A percentile compares a stretch with the other conserved stretches of the same genome.
Evolutionary conservation across 2,888 invertebrate species (phyloP).

Genomic region (Pachydiplax longipennis): DNA sequence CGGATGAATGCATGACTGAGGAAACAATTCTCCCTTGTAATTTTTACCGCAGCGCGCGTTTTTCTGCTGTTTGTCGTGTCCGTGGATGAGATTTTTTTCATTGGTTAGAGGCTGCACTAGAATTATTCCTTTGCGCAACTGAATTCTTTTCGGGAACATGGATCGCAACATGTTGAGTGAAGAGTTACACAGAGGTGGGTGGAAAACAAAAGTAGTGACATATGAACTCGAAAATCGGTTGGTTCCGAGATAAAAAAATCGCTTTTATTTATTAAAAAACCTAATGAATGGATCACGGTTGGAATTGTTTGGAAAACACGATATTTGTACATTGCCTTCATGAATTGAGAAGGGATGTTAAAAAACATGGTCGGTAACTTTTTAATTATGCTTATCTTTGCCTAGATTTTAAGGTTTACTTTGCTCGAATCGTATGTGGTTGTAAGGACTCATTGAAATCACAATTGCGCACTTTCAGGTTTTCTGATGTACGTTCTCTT

Average conservation of each 20-base stretch:
- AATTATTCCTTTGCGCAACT: neutral
- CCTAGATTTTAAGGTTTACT: no score
- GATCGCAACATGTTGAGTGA: neutral
- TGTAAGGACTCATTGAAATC: no score
- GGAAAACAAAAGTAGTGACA: neutral
- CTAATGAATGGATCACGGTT: neutral
- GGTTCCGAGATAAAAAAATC: neutral
- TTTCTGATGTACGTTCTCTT: no score
- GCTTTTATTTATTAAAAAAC: neutral
- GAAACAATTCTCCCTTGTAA: neutral
- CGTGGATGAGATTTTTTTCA: neutral
- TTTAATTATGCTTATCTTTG: no score
- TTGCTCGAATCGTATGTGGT: no score
- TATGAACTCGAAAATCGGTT: neutral
- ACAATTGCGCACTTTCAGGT: no score
- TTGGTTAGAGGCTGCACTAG: neutral
- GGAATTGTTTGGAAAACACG: neutral
- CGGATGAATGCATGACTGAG: neutral
- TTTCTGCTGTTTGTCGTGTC: neutral
- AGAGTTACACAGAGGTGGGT: neutral
- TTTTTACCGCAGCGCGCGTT: conserved; percentile 26
- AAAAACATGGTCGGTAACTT: no score
- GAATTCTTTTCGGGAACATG: neutral
- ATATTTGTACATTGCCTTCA: no score
- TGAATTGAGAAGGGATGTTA: no score